Base-by-base conservation (phyloP, 2,888 invertebrate species). In the Anodontia alba region DNA sequence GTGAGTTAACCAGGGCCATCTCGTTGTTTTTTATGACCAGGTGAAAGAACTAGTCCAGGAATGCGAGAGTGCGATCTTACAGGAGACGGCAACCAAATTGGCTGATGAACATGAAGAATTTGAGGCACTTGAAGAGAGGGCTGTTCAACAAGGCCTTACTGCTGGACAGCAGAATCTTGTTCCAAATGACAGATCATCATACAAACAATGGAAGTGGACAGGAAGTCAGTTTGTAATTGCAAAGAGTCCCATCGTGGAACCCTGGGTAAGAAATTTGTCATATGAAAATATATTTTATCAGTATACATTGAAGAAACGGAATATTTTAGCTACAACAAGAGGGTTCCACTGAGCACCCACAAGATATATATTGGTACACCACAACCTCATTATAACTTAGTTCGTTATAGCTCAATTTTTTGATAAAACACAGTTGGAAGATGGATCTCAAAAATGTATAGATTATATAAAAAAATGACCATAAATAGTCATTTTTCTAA, bases 41-140 rank as follows among this genome's bases (percentile, higher is more conserved):
- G 97, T 97, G 0, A 96, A 97, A 83, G 97, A 97, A 72, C 95
- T 98, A 76, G 95, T 98, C 1, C 96, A 96, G 71, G 96, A 98
- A 1, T 98, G 98, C 97, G 97, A 98, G 93, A 97, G 97, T 0
- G 96, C 96, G 12, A 95, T 97, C 49, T 97, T 98, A 0, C 98
- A 98, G 92, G 97, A 98, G 92, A 97, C 98, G 0, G 95, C 98
- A 66, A 73, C 69, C 33, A 80, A 82, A 38, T 71, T 81, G 0
- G 69, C 83, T 23, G 86, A 86, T 23, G 74, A 81, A 38, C 86
- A 86, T 54, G 78, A 83, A 38, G 83, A 86, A 54, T 76, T 71
- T 70, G 85, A 85, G 57, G 82, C 85, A 1, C 31, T 73, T 23
- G 74, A 73, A 5, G 82, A 80, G 49, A 49, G 78, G 57, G 49